Evolutionary conservation across 2,888 invertebrate species (phyloP).

Genomic region (Sphaerophoria rueppellii): DNA sequence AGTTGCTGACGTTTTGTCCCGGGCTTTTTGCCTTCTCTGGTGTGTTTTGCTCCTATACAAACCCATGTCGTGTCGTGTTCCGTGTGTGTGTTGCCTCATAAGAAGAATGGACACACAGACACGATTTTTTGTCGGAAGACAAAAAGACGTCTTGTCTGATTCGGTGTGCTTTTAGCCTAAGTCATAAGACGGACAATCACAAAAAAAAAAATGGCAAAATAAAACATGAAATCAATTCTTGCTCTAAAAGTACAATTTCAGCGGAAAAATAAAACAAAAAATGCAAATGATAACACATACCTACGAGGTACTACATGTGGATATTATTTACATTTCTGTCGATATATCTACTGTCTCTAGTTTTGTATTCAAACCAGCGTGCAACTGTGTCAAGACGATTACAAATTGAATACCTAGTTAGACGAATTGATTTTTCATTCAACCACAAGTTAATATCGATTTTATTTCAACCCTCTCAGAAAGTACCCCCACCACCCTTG

Average conservation of each 20-base stretch:
- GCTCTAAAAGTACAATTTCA: not conserved
- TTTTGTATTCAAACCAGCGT: not conserved
- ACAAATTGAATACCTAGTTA: slow-evolving; percentile 9
- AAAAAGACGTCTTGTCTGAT: too few species aligned
- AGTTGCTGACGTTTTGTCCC: too few species aligned
- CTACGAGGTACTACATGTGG: too few species aligned
- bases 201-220: not conserved
- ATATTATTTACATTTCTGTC: not conserved
- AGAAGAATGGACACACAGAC: too few species aligned
- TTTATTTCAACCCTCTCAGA: too few species aligned
- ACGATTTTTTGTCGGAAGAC: too few species aligned
- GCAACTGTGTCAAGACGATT: slow-evolving; percentile 6
- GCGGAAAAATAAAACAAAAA: not conserved
- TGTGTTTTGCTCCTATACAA: too few species aligned
- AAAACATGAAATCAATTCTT: slow-evolving; percentile 13
- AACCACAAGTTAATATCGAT: too few species aligned
- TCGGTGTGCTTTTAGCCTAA: too few species aligned
- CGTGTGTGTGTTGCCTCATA: too few species aligned
- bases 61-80: too few species aligned
- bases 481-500: not conserved
- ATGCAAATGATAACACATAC: slow-evolving; percentile 14
- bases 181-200: not conserved
- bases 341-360: not conserved
- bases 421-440: not conserved
- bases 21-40: too few species aligned